Conservation (phyloP, 1,140 invertebrate species). For the Hylyphantes graminicola region DNA sequence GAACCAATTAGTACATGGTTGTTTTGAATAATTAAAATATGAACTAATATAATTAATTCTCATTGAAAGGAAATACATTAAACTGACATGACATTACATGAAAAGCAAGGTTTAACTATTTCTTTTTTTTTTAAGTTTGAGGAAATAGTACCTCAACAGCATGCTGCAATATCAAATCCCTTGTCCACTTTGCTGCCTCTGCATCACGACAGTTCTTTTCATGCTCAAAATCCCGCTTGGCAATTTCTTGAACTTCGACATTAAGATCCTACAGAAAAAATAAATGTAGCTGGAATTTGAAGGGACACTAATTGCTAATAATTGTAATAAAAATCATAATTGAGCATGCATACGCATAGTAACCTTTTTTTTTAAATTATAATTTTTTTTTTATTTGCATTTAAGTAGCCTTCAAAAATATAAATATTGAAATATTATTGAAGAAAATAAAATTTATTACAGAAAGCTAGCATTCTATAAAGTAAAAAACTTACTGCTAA, state of each 20-base stretch:
- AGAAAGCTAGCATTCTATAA: no score
- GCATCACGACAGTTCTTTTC: neutral
- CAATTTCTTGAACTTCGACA: constrained; percentile 1
- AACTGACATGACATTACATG: no score
- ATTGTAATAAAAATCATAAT: no score
- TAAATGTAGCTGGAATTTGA: neutral
- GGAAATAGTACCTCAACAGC: constrained; percentile 9
- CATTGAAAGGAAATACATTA: no score
- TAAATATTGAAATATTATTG: neutral
- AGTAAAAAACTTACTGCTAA: constrained; percentile 10
- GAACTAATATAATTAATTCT: no score
- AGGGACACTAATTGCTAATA: neutral
- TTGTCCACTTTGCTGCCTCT: constrained; percentile 1
- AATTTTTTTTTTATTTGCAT: neutral
- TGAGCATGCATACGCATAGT: no score
- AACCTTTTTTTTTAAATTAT: neutral
- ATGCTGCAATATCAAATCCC: constrained; percentile 8
- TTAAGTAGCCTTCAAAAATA: no score
- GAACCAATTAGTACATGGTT: no score
- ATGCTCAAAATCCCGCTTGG: constrained; percentile 3
- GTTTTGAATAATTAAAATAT: no score
- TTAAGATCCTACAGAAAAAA: constrained; percentile 18
- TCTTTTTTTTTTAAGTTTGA: no score
- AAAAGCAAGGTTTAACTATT: no score
- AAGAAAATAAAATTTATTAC: neutral